Base-by-base conservation (phyloP, 2,113 vertebrate genomes). In the Pavo muticus region DNA sequence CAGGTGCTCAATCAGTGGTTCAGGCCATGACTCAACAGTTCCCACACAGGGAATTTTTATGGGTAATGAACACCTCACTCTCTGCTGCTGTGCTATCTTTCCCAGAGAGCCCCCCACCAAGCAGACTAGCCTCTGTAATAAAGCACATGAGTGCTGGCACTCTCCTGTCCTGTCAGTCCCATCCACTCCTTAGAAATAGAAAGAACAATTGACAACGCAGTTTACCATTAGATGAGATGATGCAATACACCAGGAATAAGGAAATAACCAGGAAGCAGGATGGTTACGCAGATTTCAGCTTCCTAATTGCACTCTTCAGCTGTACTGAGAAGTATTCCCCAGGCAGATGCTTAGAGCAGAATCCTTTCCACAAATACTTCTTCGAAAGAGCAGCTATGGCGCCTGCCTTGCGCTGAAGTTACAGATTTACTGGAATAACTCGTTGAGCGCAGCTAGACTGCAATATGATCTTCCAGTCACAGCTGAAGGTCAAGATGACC, bases 401-500 rank as follows among this genome's bases (percentile, higher is more conserved):
- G 25, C 40, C 35, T 40, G 14, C 17, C 40, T 64, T 44, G 32
- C 35, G 50, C 56, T 87, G 35, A 47, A 79, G 44, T 15, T n/a
- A 57, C 15, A 39, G 59, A n/a, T 69, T 60, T 69, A 40, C 32
- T 87, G 70, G 42, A 82, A 68, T 56, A 82, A 61, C 48, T 57
- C 19, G 8, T 71, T 87, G 32, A 37, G 32, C n/a, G n/a, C 57
- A 56, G 39, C 64, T 32, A 72, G 52, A 44, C 8, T 82, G 87
- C 27, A 79, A 89, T 20, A 30, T 7, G 13, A 82, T 82, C 70
- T 68, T 69, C 61, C 35, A 89, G 52, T 37, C 4, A 0, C 24
- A 35, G 40, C n/a, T 76, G 90, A 85, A 89, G 67, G 87, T 91
- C 81, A 65, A 68, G 48, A 48, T 59, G 57, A 82, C 30, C 32